Evolutionary conservation across 2,113 vertebrate species (phyloP), one percentile per base, ranked within the genome.

Genomic region (Gracilinanus agilis): DNA sequence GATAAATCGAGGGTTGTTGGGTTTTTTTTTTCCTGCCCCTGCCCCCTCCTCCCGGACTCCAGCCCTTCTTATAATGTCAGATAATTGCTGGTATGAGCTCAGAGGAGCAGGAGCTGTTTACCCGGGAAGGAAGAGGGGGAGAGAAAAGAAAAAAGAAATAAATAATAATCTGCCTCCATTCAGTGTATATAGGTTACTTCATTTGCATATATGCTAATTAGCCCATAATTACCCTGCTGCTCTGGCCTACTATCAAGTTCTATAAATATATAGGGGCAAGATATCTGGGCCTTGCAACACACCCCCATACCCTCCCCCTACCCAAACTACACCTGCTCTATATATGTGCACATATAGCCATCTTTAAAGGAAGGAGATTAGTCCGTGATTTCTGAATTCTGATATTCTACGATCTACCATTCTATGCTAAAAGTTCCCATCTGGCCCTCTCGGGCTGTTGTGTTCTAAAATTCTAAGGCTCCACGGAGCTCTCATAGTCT

Each of bases 141-240:
- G 93, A 91, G 95, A 95, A 92, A 96, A 96, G 95, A 94, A 92
- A 49, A 91, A 94, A 95, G 94, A 96, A 96, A 97, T 97, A 97
- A 98, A 97, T 97, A 97, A 97, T 96, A 96, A 98, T 97, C 96
- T 97, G 90, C 93, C 95, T 97, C 96, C 96, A 94, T 49, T 96
- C 97, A 97, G 97, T 29, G 53, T 97, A 96, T 96, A 97, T 95
- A 97, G 97, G 97, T 98, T 98, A 95, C 97, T 97, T 94, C 83
- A 98, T 99, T 99, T 99, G 99, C 99, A 99, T 99, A 99, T 99
- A 99, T 99, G 99, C 98, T 99, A 99, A 99, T 99, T 95, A 98
- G 97, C 96, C 61, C 97, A 98, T 99, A 99, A 99, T 99, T 99
- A 99, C 98, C 98, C 97, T 94, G 91, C 98, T 55, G 98, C 97